Conservation (phyloP, 2,113 vertebrate species). For the Alethe diademata region DNA sequence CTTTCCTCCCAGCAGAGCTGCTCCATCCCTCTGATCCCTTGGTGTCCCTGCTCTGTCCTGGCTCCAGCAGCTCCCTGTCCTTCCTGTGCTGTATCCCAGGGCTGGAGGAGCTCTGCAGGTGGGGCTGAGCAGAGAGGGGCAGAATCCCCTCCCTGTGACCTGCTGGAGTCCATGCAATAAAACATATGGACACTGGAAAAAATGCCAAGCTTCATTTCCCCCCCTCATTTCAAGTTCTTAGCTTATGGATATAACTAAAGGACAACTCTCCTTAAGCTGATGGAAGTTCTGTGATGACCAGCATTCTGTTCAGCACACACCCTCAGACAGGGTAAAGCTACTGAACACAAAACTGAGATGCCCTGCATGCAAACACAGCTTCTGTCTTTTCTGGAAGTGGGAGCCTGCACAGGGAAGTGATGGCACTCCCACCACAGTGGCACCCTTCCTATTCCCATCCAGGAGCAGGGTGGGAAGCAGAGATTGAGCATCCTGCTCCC, state of each 20-base stretch:
- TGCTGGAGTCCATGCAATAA: background rate
- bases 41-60: background rate
- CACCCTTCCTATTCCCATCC: background rate
- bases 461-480: background rate
- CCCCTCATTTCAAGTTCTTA: background rate
- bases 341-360: background rate
- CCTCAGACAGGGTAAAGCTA: background rate
- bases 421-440: fast-evolving
- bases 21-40: background rate
- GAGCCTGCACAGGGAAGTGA: background rate
- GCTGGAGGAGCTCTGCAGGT: fast-evolving
- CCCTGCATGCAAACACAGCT: background rate
- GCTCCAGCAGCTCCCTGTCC: background rate
- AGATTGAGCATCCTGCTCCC: background rate
- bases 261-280: background rate
- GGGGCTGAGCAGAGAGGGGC: background rate
- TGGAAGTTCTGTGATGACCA: background rate
- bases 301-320: background rate
- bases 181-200: background rate
- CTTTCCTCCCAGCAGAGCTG: background rate
- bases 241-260: background rate
- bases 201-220: background rate
- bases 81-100: background rate
- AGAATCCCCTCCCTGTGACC: background rate
- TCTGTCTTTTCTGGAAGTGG: background rate